Conservation (phyloP, 2,113 vertebrate species). For the Seriola dumerili region DNA sequence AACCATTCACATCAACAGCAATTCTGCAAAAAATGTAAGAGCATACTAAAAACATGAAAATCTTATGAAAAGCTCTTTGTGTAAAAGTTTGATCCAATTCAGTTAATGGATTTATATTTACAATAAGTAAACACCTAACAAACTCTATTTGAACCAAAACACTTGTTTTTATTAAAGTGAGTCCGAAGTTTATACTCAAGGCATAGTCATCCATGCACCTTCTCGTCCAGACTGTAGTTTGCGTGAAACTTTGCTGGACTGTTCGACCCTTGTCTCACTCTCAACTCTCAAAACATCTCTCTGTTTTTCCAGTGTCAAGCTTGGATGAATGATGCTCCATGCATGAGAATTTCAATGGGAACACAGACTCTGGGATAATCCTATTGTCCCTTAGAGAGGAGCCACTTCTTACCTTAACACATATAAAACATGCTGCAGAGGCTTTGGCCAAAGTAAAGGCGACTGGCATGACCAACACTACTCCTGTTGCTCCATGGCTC, state of each 20-base stretch:
- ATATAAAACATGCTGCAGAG: conserved; percentile 42
- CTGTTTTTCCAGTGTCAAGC: conserved; percentile 67
- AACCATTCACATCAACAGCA: neutral
- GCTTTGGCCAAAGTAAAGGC: conserved; percentile 35
- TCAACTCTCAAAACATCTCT: conserved; percentile 45
- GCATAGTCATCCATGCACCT: neutral
- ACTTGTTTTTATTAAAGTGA: neutral
- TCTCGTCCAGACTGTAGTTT: conserved; percentile 14
- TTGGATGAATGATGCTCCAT: conserved; percentile 61
- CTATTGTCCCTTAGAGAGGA: conserved; percentile 36
- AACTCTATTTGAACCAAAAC: neutral
- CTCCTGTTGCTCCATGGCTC: neutral
- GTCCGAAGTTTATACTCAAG: neutral
- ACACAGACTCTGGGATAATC: conserved; percentile 53
- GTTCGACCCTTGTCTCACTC: conserved; percentile 29
- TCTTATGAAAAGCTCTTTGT: no score
- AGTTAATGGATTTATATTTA: neutral
- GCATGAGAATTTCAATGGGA: conserved; percentile 65
- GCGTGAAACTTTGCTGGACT: neutral
- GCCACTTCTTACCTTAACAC: conserved; percentile 3
- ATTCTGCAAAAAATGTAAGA: neutral
- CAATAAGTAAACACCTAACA: neutral
- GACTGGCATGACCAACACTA: conserved; percentile 25
- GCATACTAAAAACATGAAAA: neutral
- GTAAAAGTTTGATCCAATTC: neutral